Base-by-base conservation (phyloP, 2,113 vertebrate genomes). In the Panthera tigris region DNA sequence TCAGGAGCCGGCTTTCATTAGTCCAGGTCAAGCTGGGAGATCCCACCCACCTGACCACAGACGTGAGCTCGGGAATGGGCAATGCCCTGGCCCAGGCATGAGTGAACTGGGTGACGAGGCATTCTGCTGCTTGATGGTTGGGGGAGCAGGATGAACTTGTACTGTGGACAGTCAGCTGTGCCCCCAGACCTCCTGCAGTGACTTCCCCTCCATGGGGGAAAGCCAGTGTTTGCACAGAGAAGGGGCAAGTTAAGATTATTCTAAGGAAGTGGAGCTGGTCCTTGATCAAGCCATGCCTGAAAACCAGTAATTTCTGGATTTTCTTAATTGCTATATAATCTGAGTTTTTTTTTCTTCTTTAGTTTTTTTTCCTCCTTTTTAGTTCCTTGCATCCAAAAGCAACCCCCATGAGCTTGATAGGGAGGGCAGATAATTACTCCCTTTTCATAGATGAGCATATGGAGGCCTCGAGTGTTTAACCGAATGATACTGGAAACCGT, bases 41-140 rank as follows among this genome's bases (percentile, higher is more conserved):
- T 4, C 6, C 45, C 10, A 13, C 48, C 10, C 7, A 48, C 4
- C 1, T 4, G 39, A 4, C 31, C n/a, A 36, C 1, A 55, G 14
- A 52, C 29, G 29, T 21, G n/a, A 74, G 33, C 57, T 71, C 57
- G n/a, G 48, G 18, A 31, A 68, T 16, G 19, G 23, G 21, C n/a
- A 68, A 8, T 57, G 48, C 21, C 13, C 31, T 57, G 45, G 11
- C 36, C 48, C 48, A 8, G 36, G 23, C 48, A 27, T 33, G 25
- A 61, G 31, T 29, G 55, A 39, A 25, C 29, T 15, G 50, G 19
- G 23, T 36, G 31, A 11, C 57, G 57, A 23, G 48, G 50, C 25
- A 16, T 50, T 71, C 39, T 50, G 25, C 19, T 25, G 18, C 31
- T 39, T 50, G 33, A 13, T 10, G 31, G 19, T 27, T 84, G 16